Base-by-base conservation (phyloP, 2,113 vertebrate species). In the Passer domesticus region DNA sequence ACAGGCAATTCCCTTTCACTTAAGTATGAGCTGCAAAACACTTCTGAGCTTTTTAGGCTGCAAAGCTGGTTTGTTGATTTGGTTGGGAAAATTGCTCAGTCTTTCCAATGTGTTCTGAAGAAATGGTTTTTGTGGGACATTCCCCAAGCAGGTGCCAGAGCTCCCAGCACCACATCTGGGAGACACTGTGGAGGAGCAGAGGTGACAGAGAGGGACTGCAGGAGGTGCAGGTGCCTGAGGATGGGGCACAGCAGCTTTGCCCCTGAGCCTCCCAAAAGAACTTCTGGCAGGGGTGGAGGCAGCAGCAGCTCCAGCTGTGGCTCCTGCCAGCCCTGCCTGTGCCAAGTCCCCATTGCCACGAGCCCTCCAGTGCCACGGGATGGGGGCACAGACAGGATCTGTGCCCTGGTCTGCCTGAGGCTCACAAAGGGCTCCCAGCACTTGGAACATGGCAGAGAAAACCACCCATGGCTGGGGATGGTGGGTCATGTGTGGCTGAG, bases 401-500 rank as follows among this genome's bases (percentile, higher is more conserved):
- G 73, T 56, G 66, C 55, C 19, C 0, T 0, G 1, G 10, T 8
- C 70, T 31, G 13, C 16, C 37, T 72, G 44, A 13, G 60, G 18
- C 3, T 76, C 60, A 31, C 7, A 24, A 7, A 24, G 67, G 35
- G 23, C 84, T 83, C 30, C 47, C 41, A 31, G 78, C 31, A 6
- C 28, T 55, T 0, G 3, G 5, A 17, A 31, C 7, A 2, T 8
- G n/a, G 33, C 4, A 52, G 63, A 28, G 55, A 35, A 47, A 39
- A 7, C 17, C 33, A 22, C 8, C 31, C 14, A 0, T 1, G 17
- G 27, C 23, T 58, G 27, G 59, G 68, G 59, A 44, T 6, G 9
- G 41, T 50, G 44, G 79, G 46, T 43, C 44, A 23, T 10, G 33
- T 24, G 78, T n/a, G 72, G 4, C 72, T 37, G 88, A 63, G 92